A percentile compares a stretch with the other conserved stretches of the same genome.
phyloP scores from a whole-genome alignment of 2,797 vertebrate species.

The Meriones psammophilus region DNA sequence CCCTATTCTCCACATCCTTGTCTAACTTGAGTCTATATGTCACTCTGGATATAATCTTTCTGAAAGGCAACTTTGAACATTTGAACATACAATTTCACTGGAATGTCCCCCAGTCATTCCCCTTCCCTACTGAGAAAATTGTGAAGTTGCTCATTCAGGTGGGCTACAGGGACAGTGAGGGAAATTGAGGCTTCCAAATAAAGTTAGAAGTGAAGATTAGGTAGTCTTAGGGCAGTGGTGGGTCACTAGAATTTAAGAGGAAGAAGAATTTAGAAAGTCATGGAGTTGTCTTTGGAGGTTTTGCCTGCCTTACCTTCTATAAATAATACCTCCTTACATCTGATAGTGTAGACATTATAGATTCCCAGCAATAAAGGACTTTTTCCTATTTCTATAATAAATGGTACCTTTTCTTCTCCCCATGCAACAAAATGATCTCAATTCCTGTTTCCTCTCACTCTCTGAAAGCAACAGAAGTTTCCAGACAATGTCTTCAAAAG shows the following conservation, averaged over 20 bases:
- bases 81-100: conserved; percentile 22
- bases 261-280: conserved; percentile 2
- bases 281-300: neutral
- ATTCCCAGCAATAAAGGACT: conserved; percentile 16
- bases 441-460: neutral
- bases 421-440: neutral
- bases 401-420: conserved; percentile 24
- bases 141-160: neutral
- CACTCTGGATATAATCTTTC: conserved; percentile 22
- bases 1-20: neutral
- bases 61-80: neutral
- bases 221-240: neutral
- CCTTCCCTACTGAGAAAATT: conserved; percentile 5
- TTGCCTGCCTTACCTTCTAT: neutral
- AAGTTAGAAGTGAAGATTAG: conserved; percentile 45
- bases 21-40: neutral
- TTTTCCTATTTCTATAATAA: conserved; percentile 51
- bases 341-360: neutral
- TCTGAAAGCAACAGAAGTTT: neutral
- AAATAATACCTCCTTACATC: conserved; percentile 23
- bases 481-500: neutral
- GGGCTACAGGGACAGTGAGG: neutral
- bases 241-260: neutral
- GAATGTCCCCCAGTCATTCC: neutral
- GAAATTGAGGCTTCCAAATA: neutral